phyloP scores from a whole-genome alignment of 2,113 vertebrate species.

The Prochilodus magdalenae region DNA sequence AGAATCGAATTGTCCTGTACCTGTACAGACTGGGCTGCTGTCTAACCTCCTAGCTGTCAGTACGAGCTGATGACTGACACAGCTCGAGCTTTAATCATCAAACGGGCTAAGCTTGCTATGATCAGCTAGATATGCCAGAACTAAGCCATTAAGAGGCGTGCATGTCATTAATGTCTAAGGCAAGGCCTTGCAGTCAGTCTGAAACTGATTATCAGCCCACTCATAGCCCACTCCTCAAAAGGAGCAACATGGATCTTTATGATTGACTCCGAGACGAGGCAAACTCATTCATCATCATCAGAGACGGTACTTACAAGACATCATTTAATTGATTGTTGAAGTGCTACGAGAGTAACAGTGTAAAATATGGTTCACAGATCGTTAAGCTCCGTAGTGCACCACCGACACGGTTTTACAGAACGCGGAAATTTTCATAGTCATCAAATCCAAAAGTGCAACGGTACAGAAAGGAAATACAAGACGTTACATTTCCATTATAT shows the following conservation, averaged over 20 bases:
- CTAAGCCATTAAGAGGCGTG: too few relatives aligned
- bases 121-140: too few relatives aligned
- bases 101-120: too few relatives aligned
- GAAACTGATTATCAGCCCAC: too few relatives aligned
- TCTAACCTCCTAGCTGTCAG: too few relatives aligned
- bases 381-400: slow-evolving; percentile 7
- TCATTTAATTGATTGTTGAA: slow-evolving; percentile 27
- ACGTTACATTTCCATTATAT: not conserved
- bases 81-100: too few relatives aligned
- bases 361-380: slow-evolving; percentile 44
- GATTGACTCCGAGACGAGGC: not conserved
- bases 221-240: too few relatives aligned
- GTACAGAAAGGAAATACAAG: slow-evolving; percentile 15
- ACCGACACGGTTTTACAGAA: not conserved
- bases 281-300: not conserved
- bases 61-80: too few relatives aligned
- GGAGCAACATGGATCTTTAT: not conserved
- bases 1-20: too few relatives aligned
- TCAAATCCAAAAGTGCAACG: slow-evolving; percentile 22
- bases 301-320: not conserved
- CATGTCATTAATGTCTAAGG: too few relatives aligned
- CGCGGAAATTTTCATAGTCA: slow-evolving; percentile 10
- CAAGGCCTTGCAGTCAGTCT: too few relatives aligned
- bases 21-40: too few relatives aligned
- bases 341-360: slow-evolving; percentile 36